These are phyloP conservation scores for Encarsia formosa DNA, from an alignment of 2,888 invertebrate genomes.

Conservation along the genomic window DNA sequence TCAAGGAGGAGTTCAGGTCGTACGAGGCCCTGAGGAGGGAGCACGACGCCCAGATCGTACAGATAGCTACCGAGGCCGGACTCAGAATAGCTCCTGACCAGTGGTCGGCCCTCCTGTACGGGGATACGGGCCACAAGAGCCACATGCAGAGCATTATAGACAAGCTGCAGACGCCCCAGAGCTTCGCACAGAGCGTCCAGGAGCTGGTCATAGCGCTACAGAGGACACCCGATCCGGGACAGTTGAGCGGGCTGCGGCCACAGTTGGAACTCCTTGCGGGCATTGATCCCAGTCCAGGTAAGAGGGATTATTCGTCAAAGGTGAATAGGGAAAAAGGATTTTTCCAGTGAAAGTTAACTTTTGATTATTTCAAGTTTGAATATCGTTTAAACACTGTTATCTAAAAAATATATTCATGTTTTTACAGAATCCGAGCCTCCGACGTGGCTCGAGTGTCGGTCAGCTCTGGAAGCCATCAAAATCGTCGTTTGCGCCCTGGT, in stretches of 20 bases:
- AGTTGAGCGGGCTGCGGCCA: conserved; percentile 70
- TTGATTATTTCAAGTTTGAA: neutral
- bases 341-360: neutral
- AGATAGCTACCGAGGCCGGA: conserved; percentile 96
- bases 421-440: conserved; percentile 60
- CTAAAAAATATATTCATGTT: conserved; percentile 2
- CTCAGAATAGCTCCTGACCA: conserved; percentile 96
- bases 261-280: conserved; percentile 80
- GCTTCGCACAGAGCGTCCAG: conserved; percentile 86
- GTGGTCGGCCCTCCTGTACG: conserved; percentile 95
- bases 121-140: conserved; percentile 91
- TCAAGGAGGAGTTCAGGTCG: conserved; percentile 93
- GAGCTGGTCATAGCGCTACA: conserved; percentile 88
- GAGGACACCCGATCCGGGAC: conserved; percentile 79
- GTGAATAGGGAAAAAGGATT: neutral
- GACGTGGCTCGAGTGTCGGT: conserved; percentile 62
- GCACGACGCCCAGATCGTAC: conserved; percentile 97
- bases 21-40: conserved; percentile 91
- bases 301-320: conserved; percentile 20
- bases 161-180: conserved; percentile 89
- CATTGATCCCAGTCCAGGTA: conserved; percentile 82
- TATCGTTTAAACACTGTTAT: neutral
- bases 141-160: conserved; percentile 95
- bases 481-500: conserved; percentile 73
- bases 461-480: conserved; percentile 65